Conservation (phyloP, 2,113 vertebrate species). For the Osmerus eperlanus region DNA sequence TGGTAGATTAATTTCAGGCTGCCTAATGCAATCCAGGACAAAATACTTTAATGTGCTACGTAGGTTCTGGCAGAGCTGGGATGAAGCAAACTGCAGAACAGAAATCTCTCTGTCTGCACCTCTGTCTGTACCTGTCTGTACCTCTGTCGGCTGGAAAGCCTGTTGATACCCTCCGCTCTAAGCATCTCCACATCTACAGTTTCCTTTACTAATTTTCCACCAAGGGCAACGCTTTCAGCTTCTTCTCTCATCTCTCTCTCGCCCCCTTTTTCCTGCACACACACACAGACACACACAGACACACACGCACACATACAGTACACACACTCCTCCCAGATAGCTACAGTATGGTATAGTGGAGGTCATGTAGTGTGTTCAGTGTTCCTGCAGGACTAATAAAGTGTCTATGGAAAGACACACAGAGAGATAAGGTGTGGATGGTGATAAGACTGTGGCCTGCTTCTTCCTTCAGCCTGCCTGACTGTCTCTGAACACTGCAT, state of each 20-base stretch:
- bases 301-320: not conserved
- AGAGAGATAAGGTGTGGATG: constrained; percentile 26
- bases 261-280: not conserved
- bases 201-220: constrained; percentile 27
- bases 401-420: constrained; percentile 14
- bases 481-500: not conserved
- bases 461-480: constrained; percentile 22
- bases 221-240: constrained; percentile 20
- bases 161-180: not conserved
- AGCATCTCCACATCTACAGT: constrained; percentile 36
- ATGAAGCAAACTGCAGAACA: constrained; percentile 44
- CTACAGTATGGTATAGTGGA: too few relatives aligned
- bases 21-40: constrained; percentile 61
- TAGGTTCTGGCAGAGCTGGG: constrained; percentile 16
- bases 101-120: constrained; percentile 26
- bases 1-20: constrained; percentile 65
- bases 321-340: not conserved
- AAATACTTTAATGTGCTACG: constrained; percentile 49
- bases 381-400: not conserved
- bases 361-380: constrained; percentile 12
- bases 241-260: not conserved
- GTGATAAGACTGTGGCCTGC: constrained; percentile 31
- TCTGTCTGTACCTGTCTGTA: too few relatives aligned
- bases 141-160: too few relatives aligned
- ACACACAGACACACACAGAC: not conserved